Base-by-base conservation (phyloP, 2,113 vertebrate species). In the Nothoprocta pentlandii region DNA sequence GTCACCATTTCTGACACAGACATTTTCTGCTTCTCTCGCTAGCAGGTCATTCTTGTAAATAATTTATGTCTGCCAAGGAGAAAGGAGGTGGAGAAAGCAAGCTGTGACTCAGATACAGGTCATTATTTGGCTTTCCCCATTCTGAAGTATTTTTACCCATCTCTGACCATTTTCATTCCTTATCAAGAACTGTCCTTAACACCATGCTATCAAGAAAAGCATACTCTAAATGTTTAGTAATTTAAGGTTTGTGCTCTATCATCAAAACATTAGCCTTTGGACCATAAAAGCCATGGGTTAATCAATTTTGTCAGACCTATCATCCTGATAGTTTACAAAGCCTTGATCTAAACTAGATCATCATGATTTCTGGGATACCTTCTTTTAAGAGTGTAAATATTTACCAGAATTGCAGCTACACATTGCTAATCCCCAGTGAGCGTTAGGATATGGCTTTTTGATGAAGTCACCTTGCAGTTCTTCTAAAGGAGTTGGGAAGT, bases 291-390 rank as follows among this genome's bases (percentile, higher is more conserved):
- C 62, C 28, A 63, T 30, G 86, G 80, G 59, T 87, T 89, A 63
- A 96, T 97, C 85, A 90, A 82, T 94, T 95, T 92, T 95, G 88
- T 93, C 80, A 87, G 69, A 95, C 80, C 86, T 84, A 85, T 93
- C 80, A 90, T 58, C 53, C 90, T 87, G 88, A 53, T 93, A 41
- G 90, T 85, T 58, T 86, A 42, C 64, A 90, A 90, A 89, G 83
- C 88, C 79, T 62, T 90, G 66, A 75, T 94, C 58, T 93, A 73
- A 94, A 87, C 76, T 88, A 73, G 62, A 76, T 58, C 70, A 58
- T 62, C 67, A 5, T 64, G 54, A 49, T 82, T 78, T 74, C 54
- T 89, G 56, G 39, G 81, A 78, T 53, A 81, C 20, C 74, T 66
- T 90, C 64, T 78, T 89, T 86, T 81, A 73, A 88, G 93, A 86